Base-by-base conservation (phyloP, 2,888 invertebrate genomes). In the Galerucella pusilla region DNA sequence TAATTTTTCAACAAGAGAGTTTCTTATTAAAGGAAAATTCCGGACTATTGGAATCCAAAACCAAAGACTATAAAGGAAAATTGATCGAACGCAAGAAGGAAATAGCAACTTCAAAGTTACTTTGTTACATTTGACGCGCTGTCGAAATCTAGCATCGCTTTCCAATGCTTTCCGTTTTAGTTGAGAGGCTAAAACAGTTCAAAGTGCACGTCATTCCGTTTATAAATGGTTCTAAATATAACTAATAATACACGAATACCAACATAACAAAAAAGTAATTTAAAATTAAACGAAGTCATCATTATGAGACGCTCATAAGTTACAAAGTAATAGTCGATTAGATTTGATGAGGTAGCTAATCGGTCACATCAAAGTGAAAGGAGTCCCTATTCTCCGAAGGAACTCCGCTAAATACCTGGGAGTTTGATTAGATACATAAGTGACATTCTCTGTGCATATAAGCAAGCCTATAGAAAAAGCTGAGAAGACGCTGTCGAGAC, bases 101-200 rank as follows among this genome's bases (percentile, higher is more conserved):
- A 68, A 68, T 68, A 68, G 68, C 68, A 46, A 68, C 68, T 68
- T 68, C 68, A 68, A 68, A 68, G 68, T 68, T 68, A 59, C 68
- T 68, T 68, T 68, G 68, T 68, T 68, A 68, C 68, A 16, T 68
- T 68, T 68, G 68, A 68, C 68, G 68, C 28, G 68, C 42, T 45
- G 45, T 68, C 59, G 57, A 68, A 68, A 59, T 68, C 68, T 68
- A 45, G 16, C 59, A 59, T 59, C 6, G 59, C 59, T 57, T 68
- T 68, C 68, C 1, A 68, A 68, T 68, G 42, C 35, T 59, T 68
- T 68, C 68, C 68, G 68, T 42, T 68, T 20, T 42, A 68, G 68
- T 54, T 54, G 45, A 59, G 59, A 54, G 59, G 45, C 68, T 52
- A 45, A 20, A 68, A 42, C 4, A 35, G 7, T 57, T 9, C 57